Evolutionary conservation across 1,140 invertebrate species (phyloP).

Genomic region (Teleogryllus occipitalis): DNA sequence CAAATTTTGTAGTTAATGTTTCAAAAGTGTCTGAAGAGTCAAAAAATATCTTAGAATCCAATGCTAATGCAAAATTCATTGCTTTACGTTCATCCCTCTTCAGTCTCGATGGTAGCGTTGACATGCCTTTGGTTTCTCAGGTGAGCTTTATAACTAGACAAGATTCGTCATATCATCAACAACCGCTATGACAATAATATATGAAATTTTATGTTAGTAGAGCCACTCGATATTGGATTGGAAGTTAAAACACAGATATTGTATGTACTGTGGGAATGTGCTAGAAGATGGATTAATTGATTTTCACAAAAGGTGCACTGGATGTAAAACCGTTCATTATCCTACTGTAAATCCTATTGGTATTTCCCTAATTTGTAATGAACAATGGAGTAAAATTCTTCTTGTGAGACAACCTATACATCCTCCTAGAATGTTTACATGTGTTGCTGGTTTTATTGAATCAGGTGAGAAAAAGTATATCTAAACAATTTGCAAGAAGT

Average conservation of each 20-base stretch:
- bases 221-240: background rate
- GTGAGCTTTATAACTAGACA: too few relatives aligned
- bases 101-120: too few relatives aligned
- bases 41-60: too few relatives aligned
- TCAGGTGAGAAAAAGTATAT: conserved; percentile 33
- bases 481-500: background rate
- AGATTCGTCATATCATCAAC: too few relatives aligned
- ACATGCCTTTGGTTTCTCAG: too few relatives aligned
- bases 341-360: conserved; percentile 42
- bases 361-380: conserved; percentile 44
- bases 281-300: conserved; percentile 28
- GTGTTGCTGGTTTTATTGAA: conserved; percentile 51
- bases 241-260: background rate
- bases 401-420: conserved; percentile 43
- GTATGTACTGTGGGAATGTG: background rate
- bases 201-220: background rate
- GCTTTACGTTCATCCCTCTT: too few relatives aligned
- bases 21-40: too few relatives aligned
- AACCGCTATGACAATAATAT: background rate
- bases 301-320: conserved; percentile 32
- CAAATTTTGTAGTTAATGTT: too few relatives aligned
- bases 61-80: too few relatives aligned
- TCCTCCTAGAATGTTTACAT: conserved; percentile 46
- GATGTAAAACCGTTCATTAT: conserved; percentile 29
- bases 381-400: conserved; percentile 38